phyloP scores from a whole-genome alignment of 2,113 vertebrate genomes.

The Ardeotis arabs region DNA sequence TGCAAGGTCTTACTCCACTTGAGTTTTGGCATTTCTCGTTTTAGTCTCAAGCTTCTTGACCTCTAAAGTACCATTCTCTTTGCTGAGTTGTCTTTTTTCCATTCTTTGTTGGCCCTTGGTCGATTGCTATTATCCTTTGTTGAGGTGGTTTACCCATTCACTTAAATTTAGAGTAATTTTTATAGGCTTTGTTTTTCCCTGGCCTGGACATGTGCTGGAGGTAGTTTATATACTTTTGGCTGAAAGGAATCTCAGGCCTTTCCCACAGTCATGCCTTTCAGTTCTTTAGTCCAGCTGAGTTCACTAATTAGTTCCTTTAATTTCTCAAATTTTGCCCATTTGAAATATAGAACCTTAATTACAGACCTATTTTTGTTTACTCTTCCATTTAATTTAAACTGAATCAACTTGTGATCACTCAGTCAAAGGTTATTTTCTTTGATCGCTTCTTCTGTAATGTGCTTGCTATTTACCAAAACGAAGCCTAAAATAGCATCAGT shows the following conservation, averaged over 20 bases:
- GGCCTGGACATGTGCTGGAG: not conserved
- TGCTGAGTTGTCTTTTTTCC: not conserved
- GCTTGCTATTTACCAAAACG: slow-evolving; percentile 22
- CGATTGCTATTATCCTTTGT: not conserved
- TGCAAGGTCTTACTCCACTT: not conserved
- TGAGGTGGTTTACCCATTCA: not conserved
- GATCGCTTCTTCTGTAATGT: slow-evolving; percentile 3
- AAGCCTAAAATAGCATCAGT: slow-evolving; percentile 54
- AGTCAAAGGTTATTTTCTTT: slow-evolving; percentile 64
- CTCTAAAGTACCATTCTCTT: not conserved
- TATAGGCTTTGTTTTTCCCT: not conserved
- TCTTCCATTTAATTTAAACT: slow-evolving; percentile 45
- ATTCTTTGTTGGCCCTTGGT: not conserved
- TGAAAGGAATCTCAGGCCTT: slow-evolving; percentile 1
- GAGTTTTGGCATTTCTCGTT: not conserved
- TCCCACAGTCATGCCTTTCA: not conserved
- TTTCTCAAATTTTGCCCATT: slow-evolving; percentile 23
- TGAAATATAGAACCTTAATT: slow-evolving; percentile 46
- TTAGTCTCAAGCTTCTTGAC: not conserved
- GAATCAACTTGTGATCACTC: slow-evolving; percentile 41
- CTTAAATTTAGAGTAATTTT: not conserved
- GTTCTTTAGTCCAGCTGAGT: slow-evolving; percentile 10
- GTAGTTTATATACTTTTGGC: not conserved
- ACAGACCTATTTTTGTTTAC: slow-evolving; percentile 55
- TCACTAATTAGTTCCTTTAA: slow-evolving; percentile 36